Evolutionary conservation across 2,797 vertebrate species (phyloP), one percentile per base, ranked within the genome.

Genomic region (Jordanella pulchra): DNA sequence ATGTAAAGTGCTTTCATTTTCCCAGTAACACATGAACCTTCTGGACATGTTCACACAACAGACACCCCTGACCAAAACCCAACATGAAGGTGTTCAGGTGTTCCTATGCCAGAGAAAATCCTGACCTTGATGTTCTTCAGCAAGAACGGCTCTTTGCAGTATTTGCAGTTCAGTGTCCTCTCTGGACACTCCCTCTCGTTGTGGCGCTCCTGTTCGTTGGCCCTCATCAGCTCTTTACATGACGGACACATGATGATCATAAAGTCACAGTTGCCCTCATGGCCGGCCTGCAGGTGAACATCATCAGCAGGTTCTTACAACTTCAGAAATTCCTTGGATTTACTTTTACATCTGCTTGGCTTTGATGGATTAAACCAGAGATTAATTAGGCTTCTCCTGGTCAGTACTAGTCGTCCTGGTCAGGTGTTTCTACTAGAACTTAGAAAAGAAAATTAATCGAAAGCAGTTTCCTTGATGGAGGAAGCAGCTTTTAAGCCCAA

Each of bases 161-260:
- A 95, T 85, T 93, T 94, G 90, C 96, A 96, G 93, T 91, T 89
- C 15, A 97, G 94, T 45, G 94, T 96, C 75, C 96, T 92, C 87
- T 96, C 91, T 0, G 95, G 96, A 84, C 96, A 96, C n/a, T 96
- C 96, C 3, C 92, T 79, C 77, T 96, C 95, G 0, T 93, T 91
- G 63, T 98, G 97, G 1, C 83, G 95, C 55, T 96, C 95, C 83
- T 93, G 94, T 28, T 97, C 96, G 0, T 94, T 92, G 78, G 93
- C 93, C 82, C 94, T 92, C 90, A 95, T 91, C 81, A 95, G 90
- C 84, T 95, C 94, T 91, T 95, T 95, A 64, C 97, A 96, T 1
- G 94, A 95, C 0, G 92, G 93, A 80, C 96, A 96, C 69, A 95
- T 89, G 23, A 93, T 94, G 86, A 96, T 94, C 90, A 92, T 91